A percentile compares a stretch with the other conserved stretches of the same genome.
Conservation (phyloP, 2,797 vertebrate genomes). For the Pangasius djambal region DNA sequence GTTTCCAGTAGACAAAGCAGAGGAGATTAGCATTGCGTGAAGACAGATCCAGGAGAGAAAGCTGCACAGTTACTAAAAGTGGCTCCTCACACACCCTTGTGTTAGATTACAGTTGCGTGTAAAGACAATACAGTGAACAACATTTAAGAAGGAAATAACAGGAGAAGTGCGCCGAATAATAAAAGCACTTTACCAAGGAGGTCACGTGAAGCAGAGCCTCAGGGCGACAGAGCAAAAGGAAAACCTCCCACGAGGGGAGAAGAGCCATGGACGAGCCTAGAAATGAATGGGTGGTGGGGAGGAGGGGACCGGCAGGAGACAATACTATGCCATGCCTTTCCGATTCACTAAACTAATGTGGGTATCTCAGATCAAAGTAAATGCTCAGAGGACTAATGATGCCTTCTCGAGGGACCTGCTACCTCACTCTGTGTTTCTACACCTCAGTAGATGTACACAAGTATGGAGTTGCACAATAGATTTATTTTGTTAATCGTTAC, state of each 20-base stretch:
- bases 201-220: constrained; percentile 35
- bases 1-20: constrained; percentile 71
- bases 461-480: neutral
- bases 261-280: constrained; percentile 7
- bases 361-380: constrained; percentile 37
- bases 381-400: neutral
- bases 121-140: constrained; percentile 37
- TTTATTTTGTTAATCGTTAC: neutral
- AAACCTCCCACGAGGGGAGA: constrained; percentile 30
- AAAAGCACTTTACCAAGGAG: constrained; percentile 35
- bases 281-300: constrained; percentile 43
- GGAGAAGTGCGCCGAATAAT: constrained; percentile 20
- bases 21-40: constrained; percentile 71
- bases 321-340: constrained; percentile 35
- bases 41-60: constrained; percentile 61
- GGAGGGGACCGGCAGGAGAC: constrained; percentile 5
- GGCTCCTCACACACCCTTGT: constrained; percentile 33
- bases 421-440: neutral
- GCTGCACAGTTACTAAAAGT: constrained; percentile 32
- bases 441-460: neutral
- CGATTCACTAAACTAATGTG: constrained; percentile 20
- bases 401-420: neutral
- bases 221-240: constrained; percentile 30
- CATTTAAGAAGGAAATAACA: constrained; percentile 27
- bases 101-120: constrained; percentile 51